Evolutionary conservation across 2,888 invertebrate genomes (phyloP).

Genomic region (Agriotes lineatus): DNA sequence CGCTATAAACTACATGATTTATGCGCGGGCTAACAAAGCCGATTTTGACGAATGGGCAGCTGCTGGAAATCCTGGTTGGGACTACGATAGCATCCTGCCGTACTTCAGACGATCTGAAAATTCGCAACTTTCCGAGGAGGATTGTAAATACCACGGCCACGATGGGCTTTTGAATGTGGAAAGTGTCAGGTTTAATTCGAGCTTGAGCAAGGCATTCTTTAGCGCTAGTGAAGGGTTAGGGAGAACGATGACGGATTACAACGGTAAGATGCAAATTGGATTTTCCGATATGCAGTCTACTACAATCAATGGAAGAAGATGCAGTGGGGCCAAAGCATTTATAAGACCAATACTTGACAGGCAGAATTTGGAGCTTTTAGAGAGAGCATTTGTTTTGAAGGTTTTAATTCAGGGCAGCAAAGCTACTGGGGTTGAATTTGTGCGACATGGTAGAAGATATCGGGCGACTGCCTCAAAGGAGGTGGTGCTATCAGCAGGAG

Average conservation of each 20-base stretch:
- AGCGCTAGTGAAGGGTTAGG: conserved; percentile 77
- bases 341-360: conserved; percentile 68
- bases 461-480: conserved; percentile 73
- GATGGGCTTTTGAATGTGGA: conserved; percentile 77
- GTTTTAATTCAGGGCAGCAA: conserved; percentile 69
- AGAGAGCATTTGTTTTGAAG: conserved; percentile 69
- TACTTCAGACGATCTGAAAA: conserved; percentile 59
- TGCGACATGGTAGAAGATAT: conserved; percentile 64
- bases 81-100: conserved; percentile 57
- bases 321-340: conserved; percentile 73
- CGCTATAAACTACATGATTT: conserved; percentile 47
- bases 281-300: conserved; percentile 75
- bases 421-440: conserved; percentile 71
- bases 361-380: conserved; percentile 71
- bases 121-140: conserved; percentile 63
- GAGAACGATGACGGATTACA: conserved; percentile 75
- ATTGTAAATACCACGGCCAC: conserved; percentile 74
- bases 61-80: conserved; percentile 64
- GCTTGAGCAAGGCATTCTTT: conserved; percentile 70
- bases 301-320: conserved; percentile 70
- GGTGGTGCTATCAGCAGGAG: conserved; percentile 81
- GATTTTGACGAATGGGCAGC: conserved; percentile 49
- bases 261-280: conserved; percentile 72
- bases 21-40: conserved; percentile 44
- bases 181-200: conserved; percentile 69